Percentiles rank a stretch among this genome's conserved stretches.
Evolutionary conservation across 2,113 vertebrate species (phyloP).

Genomic region (Cairina moschata): DNA sequence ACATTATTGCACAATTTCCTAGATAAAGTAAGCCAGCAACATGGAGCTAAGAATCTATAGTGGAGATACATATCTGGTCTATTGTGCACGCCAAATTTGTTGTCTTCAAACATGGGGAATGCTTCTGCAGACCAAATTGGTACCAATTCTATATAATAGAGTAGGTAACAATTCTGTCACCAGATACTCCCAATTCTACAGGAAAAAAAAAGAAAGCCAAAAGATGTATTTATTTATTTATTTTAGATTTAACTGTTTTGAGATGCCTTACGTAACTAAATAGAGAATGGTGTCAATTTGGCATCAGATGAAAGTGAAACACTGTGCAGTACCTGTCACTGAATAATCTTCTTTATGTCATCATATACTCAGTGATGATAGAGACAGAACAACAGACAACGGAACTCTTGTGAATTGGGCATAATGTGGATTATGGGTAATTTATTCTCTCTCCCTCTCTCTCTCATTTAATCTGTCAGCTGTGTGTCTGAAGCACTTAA

Average conservation of each 20-base stretch:
- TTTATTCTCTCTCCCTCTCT: not conserved
- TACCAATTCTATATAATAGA: not conserved
- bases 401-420: not conserved
- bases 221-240: not conserved
- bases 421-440: not conserved
- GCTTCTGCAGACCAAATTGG: not conserved
- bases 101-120: not conserved
- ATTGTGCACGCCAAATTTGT: not conserved
- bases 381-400: not conserved
- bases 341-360: not conserved
- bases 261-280: not conserved
- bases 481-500: not conserved
- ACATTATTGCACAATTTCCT: not conserved
- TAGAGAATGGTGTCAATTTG: not conserved
- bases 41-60: not conserved
- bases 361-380: too few species aligned
- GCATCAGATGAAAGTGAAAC: not conserved
- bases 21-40: not conserved
- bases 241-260: not conserved
- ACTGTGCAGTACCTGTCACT: not conserved
- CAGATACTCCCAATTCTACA: not conserved
- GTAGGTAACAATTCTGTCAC: not conserved
- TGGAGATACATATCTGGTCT: not conserved
- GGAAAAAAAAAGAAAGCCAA: not conserved
- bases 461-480: not conserved